Evolutionary conservation across 1,140 invertebrate genomes (phyloP).

Genomic region (Campoletis sonorensis): DNA sequence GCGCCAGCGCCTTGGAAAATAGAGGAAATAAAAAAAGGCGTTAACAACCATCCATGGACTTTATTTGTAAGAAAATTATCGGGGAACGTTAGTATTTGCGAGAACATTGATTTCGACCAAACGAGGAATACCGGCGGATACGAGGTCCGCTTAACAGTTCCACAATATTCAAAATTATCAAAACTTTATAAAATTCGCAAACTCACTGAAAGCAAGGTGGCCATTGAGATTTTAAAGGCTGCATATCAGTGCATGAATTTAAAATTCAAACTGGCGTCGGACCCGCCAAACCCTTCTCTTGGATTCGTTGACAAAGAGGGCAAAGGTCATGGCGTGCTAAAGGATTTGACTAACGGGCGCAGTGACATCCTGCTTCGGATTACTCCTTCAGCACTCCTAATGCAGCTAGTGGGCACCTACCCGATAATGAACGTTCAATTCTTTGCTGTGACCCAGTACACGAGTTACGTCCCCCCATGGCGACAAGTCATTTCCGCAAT

Average conservation of each 20-base stretch:
- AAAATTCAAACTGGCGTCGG: no score
- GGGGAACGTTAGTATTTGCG: neutral
- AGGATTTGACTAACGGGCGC: no score
- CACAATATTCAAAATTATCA: neutral
- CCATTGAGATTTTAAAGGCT: no score
- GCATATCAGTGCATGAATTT: neutral
- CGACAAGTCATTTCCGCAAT: neutral
- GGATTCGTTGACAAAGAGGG: no score
- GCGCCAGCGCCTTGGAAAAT: constrained; percentile 22
- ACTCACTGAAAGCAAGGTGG: no score
- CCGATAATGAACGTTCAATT: no score
- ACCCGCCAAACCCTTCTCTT: no score
- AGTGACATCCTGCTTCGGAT: no score
- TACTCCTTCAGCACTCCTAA: no score
- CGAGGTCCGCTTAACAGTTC: neutral
- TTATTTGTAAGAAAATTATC: neutral
- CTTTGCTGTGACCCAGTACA: neutral
- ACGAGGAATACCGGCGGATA: neutral
- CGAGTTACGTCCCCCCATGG: neutral
- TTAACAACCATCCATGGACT: constrained; percentile 14
- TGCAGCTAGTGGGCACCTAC: neutral
- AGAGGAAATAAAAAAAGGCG: neutral
- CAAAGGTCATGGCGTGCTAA: no score
- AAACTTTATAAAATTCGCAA: no score
- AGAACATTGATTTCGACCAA: constrained; percentile 4